Percentiles rank a stretch among this genome's conserved stretches.
phyloP scores from a whole-genome alignment of 92 coral and sea anemone species.

The Paramuricea clavata region DNA sequence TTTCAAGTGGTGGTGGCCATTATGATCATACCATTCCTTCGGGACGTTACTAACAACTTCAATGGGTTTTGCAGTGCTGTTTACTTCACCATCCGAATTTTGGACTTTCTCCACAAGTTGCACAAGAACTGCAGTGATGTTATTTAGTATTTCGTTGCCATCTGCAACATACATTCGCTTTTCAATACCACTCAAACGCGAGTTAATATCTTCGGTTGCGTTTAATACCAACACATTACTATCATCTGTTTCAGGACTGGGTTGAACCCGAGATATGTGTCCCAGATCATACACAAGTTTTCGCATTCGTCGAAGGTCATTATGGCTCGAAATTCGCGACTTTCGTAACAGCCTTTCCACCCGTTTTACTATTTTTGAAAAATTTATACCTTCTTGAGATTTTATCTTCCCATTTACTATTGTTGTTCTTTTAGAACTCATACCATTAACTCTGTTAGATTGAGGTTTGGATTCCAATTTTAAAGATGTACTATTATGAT shows the following conservation, averaged over 20 bases:
- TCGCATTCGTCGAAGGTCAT: not conserved
- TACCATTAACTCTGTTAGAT: not conserved
- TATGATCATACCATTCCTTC: not conserved
- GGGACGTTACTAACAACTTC: not conserved
- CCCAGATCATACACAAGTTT: not conserved
- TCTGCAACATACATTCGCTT: conserved; percentile 13
- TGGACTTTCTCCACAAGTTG: conserved; percentile 9
- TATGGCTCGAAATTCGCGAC: conserved; percentile 13
- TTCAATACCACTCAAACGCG: not conserved
- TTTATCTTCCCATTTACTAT: not conserved
- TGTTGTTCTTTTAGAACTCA: not conserved
- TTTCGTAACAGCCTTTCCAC: conserved; percentile 16
- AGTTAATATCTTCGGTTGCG: not conserved
- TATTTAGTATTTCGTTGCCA: conserved; percentile 8
- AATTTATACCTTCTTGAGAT: not conserved
- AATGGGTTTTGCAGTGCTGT: not conserved
- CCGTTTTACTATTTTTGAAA: conserved; percentile 16
- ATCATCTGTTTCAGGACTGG: not conserved
- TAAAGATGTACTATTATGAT: not conserved
- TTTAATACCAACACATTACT: not conserved
- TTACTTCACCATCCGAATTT: not conserved
- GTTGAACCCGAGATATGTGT: not conserved
- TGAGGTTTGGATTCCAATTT: not conserved
- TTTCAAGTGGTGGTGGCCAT: not conserved
- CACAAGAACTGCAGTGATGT: not conserved